Percentiles rank a stretch among this genome's conserved stretches.
phyloP scores from a whole-genome alignment of 2,888 invertebrate genomes.

The Smittia aterrima region DNA sequence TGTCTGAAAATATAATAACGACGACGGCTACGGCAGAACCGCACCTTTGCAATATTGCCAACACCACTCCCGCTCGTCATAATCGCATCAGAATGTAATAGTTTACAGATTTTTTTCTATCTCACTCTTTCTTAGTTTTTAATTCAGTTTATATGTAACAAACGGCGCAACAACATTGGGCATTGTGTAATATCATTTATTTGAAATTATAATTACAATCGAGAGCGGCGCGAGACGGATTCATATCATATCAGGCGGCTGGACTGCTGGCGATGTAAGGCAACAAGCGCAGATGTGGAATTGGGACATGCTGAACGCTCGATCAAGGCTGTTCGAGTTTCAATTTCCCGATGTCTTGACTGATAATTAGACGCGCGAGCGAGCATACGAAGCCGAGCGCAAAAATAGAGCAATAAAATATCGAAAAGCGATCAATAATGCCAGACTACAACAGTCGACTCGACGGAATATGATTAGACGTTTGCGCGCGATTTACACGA shows the following conservation, averaged over 20 bases:
- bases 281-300: constrained; percentile 2
- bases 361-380: constrained; percentile 20
- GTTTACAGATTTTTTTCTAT: constrained; percentile 22
- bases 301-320: neutral
- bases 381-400: constrained; percentile 9
- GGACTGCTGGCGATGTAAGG: neutral
- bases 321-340: constrained; percentile 11
- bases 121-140: neutral
- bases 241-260: constrained; percentile 9
- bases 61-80: constrained; percentile 40
- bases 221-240: constrained; percentile 15
- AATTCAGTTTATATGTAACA: constrained; percentile 30
- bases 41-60: constrained; percentile 33
- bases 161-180: neutral
- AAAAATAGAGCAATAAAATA: constrained; percentile 38
- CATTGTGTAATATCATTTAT: constrained; percentile 39
- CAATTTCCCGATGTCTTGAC: constrained; percentile 19
- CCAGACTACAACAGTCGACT: neutral
- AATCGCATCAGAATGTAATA: constrained; percentile 42
- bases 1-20: constrained; percentile 37
- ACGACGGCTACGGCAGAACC: constrained; percentile 23
- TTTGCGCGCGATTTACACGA: neutral
- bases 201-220: constrained; percentile 41
- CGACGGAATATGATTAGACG: constrained; percentile 15
- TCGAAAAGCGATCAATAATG: constrained; percentile 9